These are phyloP conservation scores for Zaprionus bogoriensis DNA, from an alignment of 2,888 invertebrate species.

Conservation along the genomic window DNA sequence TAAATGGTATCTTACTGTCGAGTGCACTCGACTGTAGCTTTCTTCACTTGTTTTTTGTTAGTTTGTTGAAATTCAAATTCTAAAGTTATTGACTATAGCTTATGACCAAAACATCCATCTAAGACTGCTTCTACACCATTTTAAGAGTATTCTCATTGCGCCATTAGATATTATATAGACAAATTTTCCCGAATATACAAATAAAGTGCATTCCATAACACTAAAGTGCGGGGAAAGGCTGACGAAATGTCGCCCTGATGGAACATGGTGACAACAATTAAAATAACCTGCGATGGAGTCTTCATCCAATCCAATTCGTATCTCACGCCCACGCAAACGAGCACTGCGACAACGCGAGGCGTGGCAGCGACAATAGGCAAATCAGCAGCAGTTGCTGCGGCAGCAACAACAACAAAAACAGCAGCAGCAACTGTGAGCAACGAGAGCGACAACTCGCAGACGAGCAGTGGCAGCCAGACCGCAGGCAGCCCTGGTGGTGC, in stretches of 20 bases:
- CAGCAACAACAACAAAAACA: slow-evolving; percentile 16
- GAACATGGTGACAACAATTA: slow-evolving; percentile 83
- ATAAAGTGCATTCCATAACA: background rate
- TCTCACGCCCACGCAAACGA: slow-evolving; percentile 69
- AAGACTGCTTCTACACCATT: background rate
- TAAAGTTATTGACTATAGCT: too few relatives aligned
- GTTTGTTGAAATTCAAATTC: too few relatives aligned
- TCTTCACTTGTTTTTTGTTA: too few relatives aligned
- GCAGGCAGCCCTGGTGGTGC: slow-evolving; percentile 15
- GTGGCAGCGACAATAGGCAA: slow-evolving; percentile 11
- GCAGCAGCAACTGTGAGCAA: slow-evolving; percentile 19
- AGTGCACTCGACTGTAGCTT: too few relatives aligned
- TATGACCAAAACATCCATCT: too few relatives aligned
- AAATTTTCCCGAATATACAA: too few relatives aligned
- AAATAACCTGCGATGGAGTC: slow-evolving; percentile 83
- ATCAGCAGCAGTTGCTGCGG: slow-evolving; percentile 8
- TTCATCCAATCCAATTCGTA: slow-evolving; percentile 83
- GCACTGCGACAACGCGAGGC: slow-evolving; percentile 11
- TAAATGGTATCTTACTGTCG: too few relatives aligned
- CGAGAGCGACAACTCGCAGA: slow-evolving; percentile 67
- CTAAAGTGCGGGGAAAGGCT: background rate
- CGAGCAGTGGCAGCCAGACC: slow-evolving; percentile 50
- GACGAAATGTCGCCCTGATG: slow-evolving; percentile 40
- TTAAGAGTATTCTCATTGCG: background rate
- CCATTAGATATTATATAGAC: background rate